phyloP scores from a whole-genome alignment of 2,113 vertebrate genomes.

The Crotalus horridus region DNA sequence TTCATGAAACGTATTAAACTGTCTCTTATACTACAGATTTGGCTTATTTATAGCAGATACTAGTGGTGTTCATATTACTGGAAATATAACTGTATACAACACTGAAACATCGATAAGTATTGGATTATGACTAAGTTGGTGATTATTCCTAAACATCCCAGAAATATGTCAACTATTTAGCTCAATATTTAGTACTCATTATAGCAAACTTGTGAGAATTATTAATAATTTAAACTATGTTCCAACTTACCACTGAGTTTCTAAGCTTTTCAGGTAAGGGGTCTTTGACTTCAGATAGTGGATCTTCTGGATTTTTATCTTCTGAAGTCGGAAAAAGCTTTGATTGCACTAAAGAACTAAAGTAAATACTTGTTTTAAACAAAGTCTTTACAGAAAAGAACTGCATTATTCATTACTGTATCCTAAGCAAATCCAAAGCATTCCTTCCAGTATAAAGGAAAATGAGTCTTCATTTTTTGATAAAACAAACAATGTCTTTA shows the following conservation, averaged over 20 bases:
- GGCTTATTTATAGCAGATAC: not conserved
- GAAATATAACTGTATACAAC: not conserved
- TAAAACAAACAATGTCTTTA: not conserved
- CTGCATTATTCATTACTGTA: not conserved
- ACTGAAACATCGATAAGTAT: not conserved
- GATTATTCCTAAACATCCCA: not conserved
- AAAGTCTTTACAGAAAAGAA: not conserved
- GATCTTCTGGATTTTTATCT: slow-evolving; percentile 97
- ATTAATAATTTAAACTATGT: not conserved
- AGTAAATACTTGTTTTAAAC: slow-evolving; percentile 32
- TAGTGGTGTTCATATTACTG: not conserved
- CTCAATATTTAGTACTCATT: not conserved
- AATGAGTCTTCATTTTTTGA: not conserved
- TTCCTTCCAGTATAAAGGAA: not conserved
- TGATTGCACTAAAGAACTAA: slow-evolving; percentile 91
- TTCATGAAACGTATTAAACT: not conserved
- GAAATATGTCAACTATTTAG: not conserved
- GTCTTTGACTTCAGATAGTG: slow-evolving; percentile 93
- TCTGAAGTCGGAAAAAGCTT: slow-evolving; percentile 91
- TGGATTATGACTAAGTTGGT: not conserved
- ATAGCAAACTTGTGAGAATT: not conserved
- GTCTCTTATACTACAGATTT: not conserved
- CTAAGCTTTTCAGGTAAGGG: slow-evolving; percentile 94
- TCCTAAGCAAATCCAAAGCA: not conserved
- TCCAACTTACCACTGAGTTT: slow-evolving; percentile 87